Conservation (phyloP, 2,797 vertebrate species). For the Poliocrania exsul region DNA sequence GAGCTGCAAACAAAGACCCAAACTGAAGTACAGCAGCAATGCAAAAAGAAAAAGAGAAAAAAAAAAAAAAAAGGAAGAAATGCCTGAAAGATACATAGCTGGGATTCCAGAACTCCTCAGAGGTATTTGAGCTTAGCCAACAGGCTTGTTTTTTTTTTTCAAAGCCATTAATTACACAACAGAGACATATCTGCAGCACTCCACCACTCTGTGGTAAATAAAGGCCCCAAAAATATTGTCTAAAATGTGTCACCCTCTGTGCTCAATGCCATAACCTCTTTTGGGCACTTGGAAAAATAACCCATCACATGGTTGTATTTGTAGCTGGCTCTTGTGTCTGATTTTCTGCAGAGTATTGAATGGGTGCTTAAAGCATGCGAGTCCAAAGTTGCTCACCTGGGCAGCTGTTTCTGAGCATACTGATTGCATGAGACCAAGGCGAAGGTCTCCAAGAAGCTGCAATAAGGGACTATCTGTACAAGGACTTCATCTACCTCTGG, state of each 20-base stretch:
- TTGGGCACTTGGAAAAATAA: background rate
- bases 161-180: constrained; percentile 70
- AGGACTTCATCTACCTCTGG: background rate
- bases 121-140: constrained; percentile 69
- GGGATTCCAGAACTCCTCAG: constrained; percentile 72
- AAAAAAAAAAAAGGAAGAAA: constrained; percentile 21
- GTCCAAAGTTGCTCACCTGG: background rate
- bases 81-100: constrained; percentile 72
- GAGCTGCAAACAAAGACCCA: background rate
- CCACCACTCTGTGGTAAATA: background rate
- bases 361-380: accelerated
- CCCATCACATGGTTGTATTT: background rate
- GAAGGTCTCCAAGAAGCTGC: background rate
- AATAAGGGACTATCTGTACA: background rate
- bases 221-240: background rate
- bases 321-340: background rate
- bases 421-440: accelerated
- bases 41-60: background rate
- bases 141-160: constrained; percentile 9
- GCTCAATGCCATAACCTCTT: background rate
- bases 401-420: background rate
- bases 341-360: background rate
- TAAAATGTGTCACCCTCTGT: background rate
- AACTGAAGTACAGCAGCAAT: constrained; percentile 5
- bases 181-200: constrained; percentile 50